These are phyloP conservation scores for Misgurnus anguillicaudatus DNA, from an alignment of 2,113 vertebrate species.

Conservation along the genomic window DNA sequence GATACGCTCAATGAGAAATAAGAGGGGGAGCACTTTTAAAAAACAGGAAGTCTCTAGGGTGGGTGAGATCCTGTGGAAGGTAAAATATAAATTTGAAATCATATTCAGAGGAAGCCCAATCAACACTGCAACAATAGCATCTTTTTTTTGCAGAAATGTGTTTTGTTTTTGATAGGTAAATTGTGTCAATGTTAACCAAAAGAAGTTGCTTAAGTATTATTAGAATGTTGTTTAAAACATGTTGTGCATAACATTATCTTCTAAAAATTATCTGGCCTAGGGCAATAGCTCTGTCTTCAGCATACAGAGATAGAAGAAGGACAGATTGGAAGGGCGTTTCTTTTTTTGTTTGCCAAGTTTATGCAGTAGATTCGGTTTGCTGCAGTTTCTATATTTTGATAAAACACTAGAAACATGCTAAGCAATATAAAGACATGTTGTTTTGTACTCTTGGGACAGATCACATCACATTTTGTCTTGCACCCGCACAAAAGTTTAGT, in stretches of 20 bases:
- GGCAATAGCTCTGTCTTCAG: not conserved
- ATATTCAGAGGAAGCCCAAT: not conserved
- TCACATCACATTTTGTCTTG: not conserved
- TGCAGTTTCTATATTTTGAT: not conserved
- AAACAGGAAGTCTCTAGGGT: slow-evolving; percentile 82
- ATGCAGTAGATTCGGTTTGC: not conserved
- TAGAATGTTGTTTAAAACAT: not conserved
- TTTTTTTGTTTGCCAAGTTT: not conserved
- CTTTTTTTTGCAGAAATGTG: not conserved
- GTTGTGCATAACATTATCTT: not conserved
- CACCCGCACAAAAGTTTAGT: not conserved
- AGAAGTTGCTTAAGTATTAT: not conserved
- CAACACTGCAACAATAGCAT: not conserved
- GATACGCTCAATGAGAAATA: slow-evolving; percentile 37
- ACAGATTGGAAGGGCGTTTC: not conserved
- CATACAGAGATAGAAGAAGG: not conserved
- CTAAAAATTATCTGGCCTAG: not conserved
- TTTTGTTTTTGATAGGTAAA: not conserved
- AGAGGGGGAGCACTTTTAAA: slow-evolving; percentile 76
- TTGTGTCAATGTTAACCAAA: not conserved
- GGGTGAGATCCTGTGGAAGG: slow-evolving; percentile 5
- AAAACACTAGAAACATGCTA: not conserved
- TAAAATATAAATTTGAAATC: slow-evolving; percentile 1
- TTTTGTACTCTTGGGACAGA: not conserved
- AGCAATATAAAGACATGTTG: not conserved